Conservation (phyloP, 2,113 vertebrate genomes). For the Solea solea region DNA sequence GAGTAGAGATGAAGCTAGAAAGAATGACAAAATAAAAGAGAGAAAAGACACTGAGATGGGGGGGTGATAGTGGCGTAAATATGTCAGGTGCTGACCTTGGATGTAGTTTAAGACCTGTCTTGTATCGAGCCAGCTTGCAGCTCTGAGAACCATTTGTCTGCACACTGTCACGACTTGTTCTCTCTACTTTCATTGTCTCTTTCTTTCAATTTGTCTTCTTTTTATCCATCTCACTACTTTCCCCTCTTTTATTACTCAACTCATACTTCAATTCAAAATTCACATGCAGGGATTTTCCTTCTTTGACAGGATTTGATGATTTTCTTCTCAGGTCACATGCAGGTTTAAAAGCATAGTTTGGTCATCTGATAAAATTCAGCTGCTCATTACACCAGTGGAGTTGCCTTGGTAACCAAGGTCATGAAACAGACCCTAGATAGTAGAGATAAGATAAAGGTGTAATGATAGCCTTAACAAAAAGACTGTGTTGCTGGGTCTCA, state of each 20-base stretch:
- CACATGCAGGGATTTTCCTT: slow-evolving; percentile 1
- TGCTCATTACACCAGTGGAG: neutral
- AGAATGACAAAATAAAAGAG: slow-evolving; percentile 14
- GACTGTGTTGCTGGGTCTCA: neutral
- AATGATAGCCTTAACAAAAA: neutral
- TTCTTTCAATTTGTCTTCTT: slow-evolving; percentile 26
- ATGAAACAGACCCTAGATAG: neutral
- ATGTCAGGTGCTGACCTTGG: slow-evolving; percentile 77
- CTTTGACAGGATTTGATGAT: neutral
- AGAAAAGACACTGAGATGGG: slow-evolving; percentile 30
- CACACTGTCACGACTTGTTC: slow-evolving; percentile 4
- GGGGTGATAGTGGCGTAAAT: slow-evolving; percentile 64
- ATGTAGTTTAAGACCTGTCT: slow-evolving; percentile 73
- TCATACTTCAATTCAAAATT: slow-evolving; percentile 46
- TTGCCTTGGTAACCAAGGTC: neutral
- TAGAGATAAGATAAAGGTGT: neutral
- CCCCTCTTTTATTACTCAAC: slow-evolving; percentile 27
- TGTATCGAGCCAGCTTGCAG: slow-evolving; percentile 59
- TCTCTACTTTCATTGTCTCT: slow-evolving; percentile 28
- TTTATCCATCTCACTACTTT: slow-evolving; percentile 40
- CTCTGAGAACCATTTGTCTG: slow-evolving; percentile 64
- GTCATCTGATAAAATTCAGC: neutral
- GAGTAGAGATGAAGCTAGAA: slow-evolving; percentile 14
- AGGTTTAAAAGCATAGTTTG: neutral
- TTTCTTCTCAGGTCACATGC: neutral